Evolutionary conservation across 2,113 vertebrate species (phyloP).

Genomic region (Pelecanoides urinatrix): DNA sequence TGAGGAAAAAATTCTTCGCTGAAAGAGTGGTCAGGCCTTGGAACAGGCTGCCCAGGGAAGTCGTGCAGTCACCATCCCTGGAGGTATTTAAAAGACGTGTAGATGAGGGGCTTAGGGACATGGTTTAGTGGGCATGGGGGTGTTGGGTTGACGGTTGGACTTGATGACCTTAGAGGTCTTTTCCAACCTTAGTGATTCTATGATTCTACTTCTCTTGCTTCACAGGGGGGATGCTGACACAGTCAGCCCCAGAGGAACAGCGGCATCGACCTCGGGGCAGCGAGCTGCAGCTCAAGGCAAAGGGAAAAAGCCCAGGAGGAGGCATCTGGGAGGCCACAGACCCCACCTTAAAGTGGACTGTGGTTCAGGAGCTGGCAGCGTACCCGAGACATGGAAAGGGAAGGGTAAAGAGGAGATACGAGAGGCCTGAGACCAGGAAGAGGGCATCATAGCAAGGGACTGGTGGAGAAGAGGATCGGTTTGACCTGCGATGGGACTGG

Average conservation of each 20-base stretch:
- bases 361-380: background rate
- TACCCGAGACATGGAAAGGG: background rate
- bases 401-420: background rate
- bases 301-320: background rate
- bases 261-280: rapidly evolving
- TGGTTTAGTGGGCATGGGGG: too few relatives aligned
- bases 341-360: background rate
- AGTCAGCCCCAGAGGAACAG: background rate
- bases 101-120: too few relatives aligned
- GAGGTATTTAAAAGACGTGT: too few relatives aligned
- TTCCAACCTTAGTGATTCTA: too few relatives aligned
- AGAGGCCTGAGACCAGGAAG: background rate
- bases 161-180: too few relatives aligned
- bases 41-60: too few relatives aligned
- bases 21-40: too few relatives aligned
- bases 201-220: background rate
- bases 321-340: background rate
- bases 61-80: too few relatives aligned
- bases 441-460: background rate
- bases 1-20: too few relatives aligned
- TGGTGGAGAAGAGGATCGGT: background rate
- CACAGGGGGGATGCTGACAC: background rate
- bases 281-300: background rate
- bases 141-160: too few relatives aligned
- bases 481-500: background rate